A percentile compares a stretch with the other conserved stretches of the same genome.
phyloP scores from a whole-genome alignment of 2,888 invertebrate species.

The Athalia rosae region DNA sequence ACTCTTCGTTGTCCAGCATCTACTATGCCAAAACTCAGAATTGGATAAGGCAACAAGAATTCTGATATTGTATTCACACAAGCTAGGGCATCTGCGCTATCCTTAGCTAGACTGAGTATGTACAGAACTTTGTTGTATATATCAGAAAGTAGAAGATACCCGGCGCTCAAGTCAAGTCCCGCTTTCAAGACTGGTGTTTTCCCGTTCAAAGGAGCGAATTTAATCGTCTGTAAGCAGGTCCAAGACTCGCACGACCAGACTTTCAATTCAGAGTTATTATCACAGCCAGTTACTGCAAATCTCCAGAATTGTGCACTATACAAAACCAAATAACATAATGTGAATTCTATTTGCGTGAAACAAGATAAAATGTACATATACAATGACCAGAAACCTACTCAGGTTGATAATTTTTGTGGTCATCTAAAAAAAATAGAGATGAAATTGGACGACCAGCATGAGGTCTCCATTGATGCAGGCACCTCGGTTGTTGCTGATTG shows the following conservation, averaged over 20 bases:
- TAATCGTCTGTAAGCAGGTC: conserved; percentile 93
- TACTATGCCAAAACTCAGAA: conserved; percentile 91
- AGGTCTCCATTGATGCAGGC: conserved; percentile 95
- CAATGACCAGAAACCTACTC: conserved; percentile 78
- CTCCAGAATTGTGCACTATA: conserved; percentile 91
- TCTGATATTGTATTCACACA: conserved; percentile 87
- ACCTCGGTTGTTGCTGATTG: conserved; percentile 79
- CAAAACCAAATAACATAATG: conserved; percentile 51
- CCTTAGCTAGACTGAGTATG: conserved; percentile 83
- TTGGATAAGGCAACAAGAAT: conserved; percentile 90
- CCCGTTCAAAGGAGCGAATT: conserved; percentile 77
- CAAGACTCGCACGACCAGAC: conserved; percentile 97
- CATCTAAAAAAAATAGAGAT: conserved; percentile 94
- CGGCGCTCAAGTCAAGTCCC: conserved; percentile 88
- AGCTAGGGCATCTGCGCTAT: conserved; percentile 78
- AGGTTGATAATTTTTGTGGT: conserved; percentile 86
- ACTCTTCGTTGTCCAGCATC: conserved; percentile 79
- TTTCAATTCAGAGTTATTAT: conserved; percentile 92
- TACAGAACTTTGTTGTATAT: conserved; percentile 89
- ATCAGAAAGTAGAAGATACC: conserved; percentile 91
- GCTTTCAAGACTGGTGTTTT: conserved; percentile 81
- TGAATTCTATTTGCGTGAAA: conserved; percentile 29
- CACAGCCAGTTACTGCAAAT: conserved; percentile 93
- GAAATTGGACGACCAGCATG: conserved; percentile 92
- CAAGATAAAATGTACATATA: conserved; percentile 31